These are phyloP conservation scores for Trypoxylon attenuatum DNA, from an alignment of 2,888 invertebrate species.

Conservation along the genomic window DNA sequence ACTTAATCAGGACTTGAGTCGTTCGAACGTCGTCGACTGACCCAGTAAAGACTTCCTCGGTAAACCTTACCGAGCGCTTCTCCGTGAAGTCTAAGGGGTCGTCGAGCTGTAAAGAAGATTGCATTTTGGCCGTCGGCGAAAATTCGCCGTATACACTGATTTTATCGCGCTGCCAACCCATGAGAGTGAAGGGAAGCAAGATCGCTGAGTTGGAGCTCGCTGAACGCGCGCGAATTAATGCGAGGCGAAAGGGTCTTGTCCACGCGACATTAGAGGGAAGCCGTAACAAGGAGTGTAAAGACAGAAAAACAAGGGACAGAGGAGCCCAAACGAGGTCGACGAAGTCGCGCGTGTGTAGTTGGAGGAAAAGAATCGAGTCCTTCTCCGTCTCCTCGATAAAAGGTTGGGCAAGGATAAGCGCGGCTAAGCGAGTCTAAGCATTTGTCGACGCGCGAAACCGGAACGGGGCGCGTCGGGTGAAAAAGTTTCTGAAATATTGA, in stretches of 20 bases:
- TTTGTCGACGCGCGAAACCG: constrained; percentile 55
- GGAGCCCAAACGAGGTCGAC: not conserved
- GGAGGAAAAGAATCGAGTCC: too few species aligned
- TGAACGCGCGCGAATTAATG: not conserved
- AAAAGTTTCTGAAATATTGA: constrained; percentile 68
- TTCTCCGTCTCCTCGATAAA: constrained; percentile 45
- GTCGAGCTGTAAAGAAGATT: too few species aligned
- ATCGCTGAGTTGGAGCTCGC: not conserved
- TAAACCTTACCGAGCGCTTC: constrained; percentile 18
- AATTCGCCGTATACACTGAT: too few species aligned
- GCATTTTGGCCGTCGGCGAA: too few species aligned
- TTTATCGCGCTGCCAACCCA: not conserved
- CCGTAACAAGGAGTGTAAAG: not conserved
- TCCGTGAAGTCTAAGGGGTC: not conserved
- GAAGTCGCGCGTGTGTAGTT: too few species aligned
- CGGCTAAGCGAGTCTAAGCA: constrained; percentile 50
- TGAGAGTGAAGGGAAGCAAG: not conserved
- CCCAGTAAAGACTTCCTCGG: constrained; percentile 32
- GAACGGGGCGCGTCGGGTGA: constrained; percentile 33
- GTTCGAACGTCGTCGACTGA: constrained; percentile 20
- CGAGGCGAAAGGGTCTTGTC: not conserved
- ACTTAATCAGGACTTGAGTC: constrained; percentile 29
- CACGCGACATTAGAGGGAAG: not conserved
- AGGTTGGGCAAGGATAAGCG: constrained; percentile 42
- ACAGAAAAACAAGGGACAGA: not conserved